Evolutionary conservation across 2,797 vertebrate genomes (phyloP), one percentile per base, ranked within the genome.

Genomic region (Sardinella longiceps): DNA sequence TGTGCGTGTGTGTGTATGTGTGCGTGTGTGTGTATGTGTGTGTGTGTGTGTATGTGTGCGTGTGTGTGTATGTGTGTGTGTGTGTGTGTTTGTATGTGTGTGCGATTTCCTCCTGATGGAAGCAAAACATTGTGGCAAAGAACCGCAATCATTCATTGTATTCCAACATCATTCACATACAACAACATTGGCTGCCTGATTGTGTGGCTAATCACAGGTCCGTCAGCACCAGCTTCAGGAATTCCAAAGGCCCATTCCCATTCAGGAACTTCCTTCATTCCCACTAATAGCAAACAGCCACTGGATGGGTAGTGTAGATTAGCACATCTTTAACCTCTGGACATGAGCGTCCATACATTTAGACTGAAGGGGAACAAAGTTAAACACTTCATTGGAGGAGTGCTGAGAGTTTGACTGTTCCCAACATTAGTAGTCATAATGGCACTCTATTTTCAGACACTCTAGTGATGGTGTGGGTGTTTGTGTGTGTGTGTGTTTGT

Each of bases 221-320:
- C 43, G 20, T 77, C 37, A 43, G 15, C 70, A 77, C 12, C 7
- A 77, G 18, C 70, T 77, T 77, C 70, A 43, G 18, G 18, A 77
- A 43, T 77, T 77, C 33, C 70, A 33, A 28, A 0, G 70, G 14
- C 18, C 30, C 33, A 30, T 53, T 53, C 70, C 37, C 37, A 77
- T 77, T 77, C 18, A 43, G 70, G 33, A 37, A 77, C 70, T 77
- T 43, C 70, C 70, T 77, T 39, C 20, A 39, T 77, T 77, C 37
- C 1, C 18, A 77, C 23, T 77, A 77, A 43, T 43, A 25, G 60
- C 60, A 66, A 28, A 66, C 60, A 66, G 30, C 23, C 33, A 39
- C 66, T 74, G 33, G 18, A 43, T 23, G 23, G 70, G 20, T 77
- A 1, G 15, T 18, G 43, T 43, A 2, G 70, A 18, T 77, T 6